These are phyloP conservation scores for Drosophila melanica DNA, from an alignment of 1,140 invertebrate species.

Conservation along the genomic window DNA sequence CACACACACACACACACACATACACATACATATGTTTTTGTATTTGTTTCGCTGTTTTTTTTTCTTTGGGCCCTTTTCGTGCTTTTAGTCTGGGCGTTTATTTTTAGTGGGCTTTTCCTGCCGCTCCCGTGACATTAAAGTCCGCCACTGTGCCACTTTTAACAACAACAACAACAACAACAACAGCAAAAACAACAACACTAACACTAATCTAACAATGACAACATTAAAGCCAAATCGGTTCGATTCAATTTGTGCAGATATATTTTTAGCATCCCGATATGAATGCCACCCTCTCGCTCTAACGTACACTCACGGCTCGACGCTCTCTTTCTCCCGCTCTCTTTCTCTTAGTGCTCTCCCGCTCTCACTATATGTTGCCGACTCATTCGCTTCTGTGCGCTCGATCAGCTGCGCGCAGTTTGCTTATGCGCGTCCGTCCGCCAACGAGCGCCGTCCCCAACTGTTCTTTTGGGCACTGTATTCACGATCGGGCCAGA, in stretches of 20 bases:
- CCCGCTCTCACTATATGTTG: slow-evolving; percentile 11
- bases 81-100: slow-evolving; percentile 47
- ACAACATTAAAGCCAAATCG: slow-evolving; percentile 7
- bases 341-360: slow-evolving; percentile 8
- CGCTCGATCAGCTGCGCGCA: slow-evolving; percentile 56
- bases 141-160: slow-evolving; percentile 56
- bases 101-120: slow-evolving; percentile 58
- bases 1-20: too few relatives aligned
- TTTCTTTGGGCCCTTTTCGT: slow-evolving; percentile 49
- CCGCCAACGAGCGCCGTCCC: slow-evolving; percentile 63
- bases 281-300: slow-evolving; percentile 5
- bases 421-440: slow-evolving; percentile 47
- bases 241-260: slow-evolving; percentile 18
- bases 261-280: slow-evolving; percentile 31
- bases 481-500: slow-evolving; percentile 29
- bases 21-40: too few relatives aligned
- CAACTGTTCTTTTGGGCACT: slow-evolving; percentile 57
- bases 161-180: slow-evolving; percentile 2
- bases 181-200: slow-evolving; percentile 5
- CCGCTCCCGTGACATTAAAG: slow-evolving; percentile 44
- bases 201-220: slow-evolving; percentile 1
- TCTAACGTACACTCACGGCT: neutral
- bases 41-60: slow-evolving; percentile 7
- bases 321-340: neutral
- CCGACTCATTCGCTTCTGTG: slow-evolving; percentile 45